Percentiles rank a stretch among this genome's conserved stretches.
phyloP scores from a whole-genome alignment of 1,140 invertebrate genomes.

The Aphelinus certus region DNA sequence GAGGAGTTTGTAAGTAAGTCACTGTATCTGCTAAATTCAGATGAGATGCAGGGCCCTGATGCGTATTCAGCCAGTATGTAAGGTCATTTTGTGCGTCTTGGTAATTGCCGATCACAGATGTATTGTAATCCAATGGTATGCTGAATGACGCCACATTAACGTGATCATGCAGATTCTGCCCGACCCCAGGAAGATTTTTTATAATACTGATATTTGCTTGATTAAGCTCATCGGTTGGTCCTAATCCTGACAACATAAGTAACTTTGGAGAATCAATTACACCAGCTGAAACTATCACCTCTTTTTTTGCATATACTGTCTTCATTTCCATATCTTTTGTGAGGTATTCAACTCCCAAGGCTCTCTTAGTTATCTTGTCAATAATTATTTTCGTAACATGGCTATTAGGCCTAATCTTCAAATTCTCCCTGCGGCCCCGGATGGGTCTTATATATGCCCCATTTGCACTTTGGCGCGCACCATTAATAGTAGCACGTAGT shows the following conservation, averaged over 20 bases:
- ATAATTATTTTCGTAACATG: conserved; percentile 23
- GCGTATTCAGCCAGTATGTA: conserved; percentile 13
- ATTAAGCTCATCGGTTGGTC: conserved; percentile 35
- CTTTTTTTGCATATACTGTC: conserved; percentile 64
- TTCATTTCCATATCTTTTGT: conserved; percentile 36
- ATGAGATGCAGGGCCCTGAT: conserved; percentile 18
- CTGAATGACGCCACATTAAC: conserved; percentile 34
- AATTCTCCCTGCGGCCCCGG: conserved; percentile 13
- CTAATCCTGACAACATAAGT: conserved; percentile 61
- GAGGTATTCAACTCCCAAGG: conserved; percentile 22
- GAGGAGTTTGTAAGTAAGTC: conserved; percentile 12
- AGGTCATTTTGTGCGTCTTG: conserved; percentile 5
- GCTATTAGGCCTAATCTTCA: conserved; percentile 3
- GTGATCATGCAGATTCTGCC: conserved; percentile 68
- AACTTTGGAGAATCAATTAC: conserved; percentile 62
- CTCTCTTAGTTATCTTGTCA: conserved; percentile 5
- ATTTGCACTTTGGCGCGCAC: conserved; percentile 54
- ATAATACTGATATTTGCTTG: conserved; percentile 50
- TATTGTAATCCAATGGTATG: neutral
- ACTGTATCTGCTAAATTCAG: neutral
- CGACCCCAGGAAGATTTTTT: conserved; percentile 64
- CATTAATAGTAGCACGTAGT: conserved; percentile 68
- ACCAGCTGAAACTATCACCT: conserved; percentile 65
- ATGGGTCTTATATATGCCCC: conserved; percentile 33
- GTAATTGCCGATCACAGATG: neutral